Percentiles rank a stretch among this genome's conserved stretches.
Conservation (phyloP, 1,140 invertebrate species). For the Melipona quadrifasciata region DNA sequence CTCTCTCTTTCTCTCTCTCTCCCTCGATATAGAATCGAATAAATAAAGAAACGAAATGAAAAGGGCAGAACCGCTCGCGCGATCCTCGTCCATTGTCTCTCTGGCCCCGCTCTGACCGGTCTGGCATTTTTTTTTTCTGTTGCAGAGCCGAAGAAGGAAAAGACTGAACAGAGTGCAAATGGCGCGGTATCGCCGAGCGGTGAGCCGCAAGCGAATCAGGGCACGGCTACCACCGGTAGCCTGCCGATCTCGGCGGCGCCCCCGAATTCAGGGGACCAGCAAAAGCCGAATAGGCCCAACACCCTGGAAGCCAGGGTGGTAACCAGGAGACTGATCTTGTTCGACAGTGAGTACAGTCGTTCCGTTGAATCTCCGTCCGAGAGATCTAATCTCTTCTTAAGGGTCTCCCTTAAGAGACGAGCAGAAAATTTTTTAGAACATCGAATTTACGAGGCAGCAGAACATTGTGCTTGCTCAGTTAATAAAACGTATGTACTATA, state of each 20-base stretch:
- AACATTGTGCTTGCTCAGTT: too few relatives aligned
- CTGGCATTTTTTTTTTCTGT: conserved; percentile 74
- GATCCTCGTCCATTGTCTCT: conserved; percentile 2
- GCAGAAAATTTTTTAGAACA: too few relatives aligned
- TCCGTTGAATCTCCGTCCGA: background rate
- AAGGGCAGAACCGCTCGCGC: background rate
- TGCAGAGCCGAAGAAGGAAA: conserved; percentile 94
- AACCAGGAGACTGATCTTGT: conserved; percentile 82
- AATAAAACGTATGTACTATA: too few relatives aligned
- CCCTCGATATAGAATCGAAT: background rate
- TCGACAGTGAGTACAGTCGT: conserved; percentile 63
- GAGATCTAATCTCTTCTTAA: too few relatives aligned
- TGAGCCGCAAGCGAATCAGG: conserved; percentile 82
- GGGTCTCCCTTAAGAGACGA: too few relatives aligned
- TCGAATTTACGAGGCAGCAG: too few relatives aligned
- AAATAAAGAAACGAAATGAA: background rate
- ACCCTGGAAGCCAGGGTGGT: conserved; percentile 88
- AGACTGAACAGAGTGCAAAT: conserved; percentile 90
- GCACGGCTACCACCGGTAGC: conserved; percentile 76
- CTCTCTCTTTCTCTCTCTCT: too few relatives aligned
- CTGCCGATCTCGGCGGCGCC: conserved; percentile 64
- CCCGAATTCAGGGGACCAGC: conserved; percentile 72
- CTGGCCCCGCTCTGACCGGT: conserved; percentile 56
- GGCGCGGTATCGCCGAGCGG: conserved; percentile 84
- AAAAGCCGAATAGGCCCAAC: conserved; percentile 88